Evolutionary conservation across 2,888 invertebrate species (phyloP).

Genomic region (Anaspis maculata): DNA sequence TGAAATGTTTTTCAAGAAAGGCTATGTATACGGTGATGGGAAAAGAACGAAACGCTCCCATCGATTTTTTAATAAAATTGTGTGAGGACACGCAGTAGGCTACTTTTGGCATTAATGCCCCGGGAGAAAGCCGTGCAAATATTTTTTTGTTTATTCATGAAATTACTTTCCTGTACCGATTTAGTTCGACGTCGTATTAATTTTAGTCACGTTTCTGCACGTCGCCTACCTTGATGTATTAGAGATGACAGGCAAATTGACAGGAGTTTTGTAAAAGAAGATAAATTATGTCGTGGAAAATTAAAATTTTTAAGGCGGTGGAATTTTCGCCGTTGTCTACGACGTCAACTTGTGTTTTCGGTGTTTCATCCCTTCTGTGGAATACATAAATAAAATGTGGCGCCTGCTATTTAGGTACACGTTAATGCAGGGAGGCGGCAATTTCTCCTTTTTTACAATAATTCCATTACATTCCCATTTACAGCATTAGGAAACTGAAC

Average conservation of each 20-base stretch:
- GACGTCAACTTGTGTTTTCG: conserved; percentile 21
- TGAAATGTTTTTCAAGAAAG: too few relatives aligned
- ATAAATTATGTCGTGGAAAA: conserved; percentile 38
- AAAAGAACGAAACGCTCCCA: too few relatives aligned
- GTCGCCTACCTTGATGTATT: conserved; percentile 41
- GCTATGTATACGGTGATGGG: too few relatives aligned
- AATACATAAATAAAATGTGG: not conserved
- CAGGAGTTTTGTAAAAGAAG: conserved; percentile 39
- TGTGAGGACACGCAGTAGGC: too few relatives aligned
- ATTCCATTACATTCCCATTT: too few relatives aligned
- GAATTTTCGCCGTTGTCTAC: conserved; percentile 21
- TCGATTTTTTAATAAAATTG: too few relatives aligned
- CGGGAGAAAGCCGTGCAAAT: conserved; percentile 7
- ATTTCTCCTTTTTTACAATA: too few relatives aligned
- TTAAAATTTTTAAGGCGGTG: conserved; percentile 26
- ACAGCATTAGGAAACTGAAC: too few relatives aligned
- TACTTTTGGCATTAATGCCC: too few relatives aligned
- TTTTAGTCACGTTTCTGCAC: conserved; percentile 40
- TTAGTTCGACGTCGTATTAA: conserved; percentile 34
- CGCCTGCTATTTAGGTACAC: not conserved
- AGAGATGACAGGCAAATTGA: conserved; percentile 42
- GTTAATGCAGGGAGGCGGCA: too few relatives aligned
- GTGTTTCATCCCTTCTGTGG: not conserved
- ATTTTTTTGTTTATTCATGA: conserved; percentile 30
- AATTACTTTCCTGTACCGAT: conserved; percentile 28